Evolutionary conservation across 2,888 invertebrate species (phyloP), one percentile per base, ranked within the genome.

Genomic region (Caenorhabditis drosophilae): DNA sequence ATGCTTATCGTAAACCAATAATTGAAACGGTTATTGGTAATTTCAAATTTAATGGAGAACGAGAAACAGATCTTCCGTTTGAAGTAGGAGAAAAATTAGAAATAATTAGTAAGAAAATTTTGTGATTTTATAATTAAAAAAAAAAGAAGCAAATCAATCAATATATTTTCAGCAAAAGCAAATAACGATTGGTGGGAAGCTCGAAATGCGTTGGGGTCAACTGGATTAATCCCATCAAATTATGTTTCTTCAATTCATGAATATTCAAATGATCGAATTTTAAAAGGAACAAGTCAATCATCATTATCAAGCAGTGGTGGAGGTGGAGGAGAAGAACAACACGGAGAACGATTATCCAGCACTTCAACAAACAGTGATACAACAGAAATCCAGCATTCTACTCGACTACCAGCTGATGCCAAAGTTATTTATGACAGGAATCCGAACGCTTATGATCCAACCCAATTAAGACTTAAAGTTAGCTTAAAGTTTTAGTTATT

Each of bases 361-460:
- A 51, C 63, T 1, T 60, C 60, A 34, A 67, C 63, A 0, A 58
- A 45, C 34, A 71, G 70, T 46, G 70, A 71, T 16, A 47, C 54
- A 35, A 25, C 25, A 9, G 67, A 67, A 16, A 42, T 27, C 20
- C 35, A 40, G 9, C 56, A 38, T 52, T 44, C 56, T 26, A 56
- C 66, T n/a, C 20, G 56, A 12, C 49, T 96, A 66, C 96, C 96
- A 41, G 95, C 95, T 9, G 88, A 90, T 83, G 96, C 96, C 22
- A 88, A 91, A 77, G 96, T 96, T 50, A 90, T 92, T 80, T 93
- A 94, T 86, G 91, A 92, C 35, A 88, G 96, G 45, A 92, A 93
- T 53, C 97, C 97, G 31, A 96, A 94, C 86, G 95, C 95, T 9
- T 97, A 97, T 84, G 96, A 97, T 86, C 92, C 92, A 84, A 94